Evolutionary conservation across 2,888 invertebrate species (phyloP).

Genomic region (Ramazzottius varieornatus): DNA sequence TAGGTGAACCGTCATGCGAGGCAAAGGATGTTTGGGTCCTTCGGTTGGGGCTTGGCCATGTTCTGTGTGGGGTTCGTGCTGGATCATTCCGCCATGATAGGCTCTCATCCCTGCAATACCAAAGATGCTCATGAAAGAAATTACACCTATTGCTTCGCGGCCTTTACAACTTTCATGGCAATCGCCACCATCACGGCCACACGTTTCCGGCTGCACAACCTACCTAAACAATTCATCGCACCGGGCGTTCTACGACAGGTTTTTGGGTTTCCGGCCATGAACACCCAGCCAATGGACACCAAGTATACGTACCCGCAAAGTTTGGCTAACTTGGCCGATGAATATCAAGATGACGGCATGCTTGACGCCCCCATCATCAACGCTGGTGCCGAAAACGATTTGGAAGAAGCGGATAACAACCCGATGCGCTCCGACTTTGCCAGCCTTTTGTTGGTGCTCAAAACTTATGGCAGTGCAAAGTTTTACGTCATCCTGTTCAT

Average conservation of each 20-base stretch:
- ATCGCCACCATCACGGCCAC: slow-evolving; percentile 72
- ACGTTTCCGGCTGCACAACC: slow-evolving; percentile 33
- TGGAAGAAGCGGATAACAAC: neutral
- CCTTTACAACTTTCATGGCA: slow-evolving; percentile 84
- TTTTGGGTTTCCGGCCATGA: neutral
- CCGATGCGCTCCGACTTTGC: neutral
- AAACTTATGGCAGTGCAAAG: slow-evolving; percentile 9
- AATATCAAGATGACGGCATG: neutral
- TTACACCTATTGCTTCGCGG: slow-evolving; percentile 92
- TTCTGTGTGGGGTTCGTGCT: slow-evolving; percentile 85
- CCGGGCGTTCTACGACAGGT: neutral
- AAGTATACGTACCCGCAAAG: neutral
- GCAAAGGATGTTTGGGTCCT: slow-evolving; percentile 87
- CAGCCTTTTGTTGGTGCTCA: neutral
- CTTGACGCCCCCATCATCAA: slow-evolving; percentile 1
- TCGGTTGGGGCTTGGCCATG: slow-evolving; percentile 96
- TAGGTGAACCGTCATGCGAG: slow-evolving; percentile 38
- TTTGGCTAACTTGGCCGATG: neutral
- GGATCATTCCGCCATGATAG: slow-evolving; percentile 85
- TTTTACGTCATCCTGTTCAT: slow-evolving; percentile 44
- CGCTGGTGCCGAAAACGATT: neutral
- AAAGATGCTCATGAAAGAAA: slow-evolving; percentile 53
- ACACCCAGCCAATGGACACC: neutral
- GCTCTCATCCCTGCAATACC: slow-evolving; percentile 51
- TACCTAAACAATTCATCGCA: neutral